Percentiles rank a stretch among this genome's conserved stretches.
These are phyloP conservation scores for Latrodectus elegans DNA, from an alignment of 2,888 invertebrate species.

Conservation along the genomic window DNA sequence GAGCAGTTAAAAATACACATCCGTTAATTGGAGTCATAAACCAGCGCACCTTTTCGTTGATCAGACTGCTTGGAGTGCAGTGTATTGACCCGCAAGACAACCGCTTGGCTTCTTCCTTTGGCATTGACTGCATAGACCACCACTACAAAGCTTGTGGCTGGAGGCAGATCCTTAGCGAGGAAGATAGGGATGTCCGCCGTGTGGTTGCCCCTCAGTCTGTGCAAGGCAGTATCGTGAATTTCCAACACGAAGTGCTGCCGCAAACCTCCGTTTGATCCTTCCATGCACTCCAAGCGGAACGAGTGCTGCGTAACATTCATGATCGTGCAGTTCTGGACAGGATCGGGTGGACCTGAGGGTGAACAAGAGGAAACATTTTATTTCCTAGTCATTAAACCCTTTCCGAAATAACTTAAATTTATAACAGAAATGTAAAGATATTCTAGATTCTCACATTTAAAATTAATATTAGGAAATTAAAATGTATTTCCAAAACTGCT, in stretches of 20 bases:
- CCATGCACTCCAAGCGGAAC: slow-evolving; percentile 88
- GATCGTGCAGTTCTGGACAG: slow-evolving; percentile 89
- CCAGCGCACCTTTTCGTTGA: slow-evolving; percentile 59
- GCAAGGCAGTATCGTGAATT: slow-evolving; percentile 75
- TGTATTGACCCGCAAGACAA: slow-evolving; percentile 54
- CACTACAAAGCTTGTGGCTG: slow-evolving; percentile 86
- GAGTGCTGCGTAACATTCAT: slow-evolving; percentile 90
- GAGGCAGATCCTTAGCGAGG: slow-evolving; percentile 82
- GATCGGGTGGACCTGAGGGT: slow-evolving; percentile 87
- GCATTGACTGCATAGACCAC: slow-evolving; percentile 88
- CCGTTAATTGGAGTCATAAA: not conserved
- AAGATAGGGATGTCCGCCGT: slow-evolving; percentile 76
- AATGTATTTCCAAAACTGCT: too few species aligned
- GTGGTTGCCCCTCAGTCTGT: slow-evolving; percentile 67
- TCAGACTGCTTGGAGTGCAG: slow-evolving; percentile 54
- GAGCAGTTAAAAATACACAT: too few species aligned
- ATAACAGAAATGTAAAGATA: too few species aligned
- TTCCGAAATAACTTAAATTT: too few species aligned
- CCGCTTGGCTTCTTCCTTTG: slow-evolving; percentile 78
- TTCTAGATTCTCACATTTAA: too few species aligned
- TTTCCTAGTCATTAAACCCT: too few species aligned
- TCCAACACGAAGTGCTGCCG: slow-evolving; percentile 90
- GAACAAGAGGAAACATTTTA: too few species aligned
- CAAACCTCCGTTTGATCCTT: slow-evolving; percentile 91
- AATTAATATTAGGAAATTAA: too few species aligned